Conservation (phyloP, 2,888 invertebrate genomes). For the Erebia aethiops region DNA sequence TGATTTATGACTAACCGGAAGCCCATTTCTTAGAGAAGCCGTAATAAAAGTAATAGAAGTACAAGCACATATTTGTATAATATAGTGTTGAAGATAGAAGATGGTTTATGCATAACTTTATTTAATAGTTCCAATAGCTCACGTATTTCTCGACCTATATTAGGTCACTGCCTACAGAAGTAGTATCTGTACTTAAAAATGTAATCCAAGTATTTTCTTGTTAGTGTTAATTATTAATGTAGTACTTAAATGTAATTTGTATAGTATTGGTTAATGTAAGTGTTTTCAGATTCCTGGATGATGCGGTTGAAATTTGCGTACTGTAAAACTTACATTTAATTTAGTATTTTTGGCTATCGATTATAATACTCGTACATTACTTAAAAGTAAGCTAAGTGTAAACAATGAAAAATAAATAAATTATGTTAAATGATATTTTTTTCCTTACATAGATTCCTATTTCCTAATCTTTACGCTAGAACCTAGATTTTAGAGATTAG, state of each 20-base stretch:
- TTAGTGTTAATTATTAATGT: constrained; percentile 11
- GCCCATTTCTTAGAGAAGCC: background rate
- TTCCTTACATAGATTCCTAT: background rate
- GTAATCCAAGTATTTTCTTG: constrained; percentile 56
- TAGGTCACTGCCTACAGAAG: constrained; percentile 69
- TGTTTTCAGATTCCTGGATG: background rate
- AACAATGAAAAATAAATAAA: constrained; percentile 10
- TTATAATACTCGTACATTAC: background rate
- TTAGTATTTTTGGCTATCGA: background rate
- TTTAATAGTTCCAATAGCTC: constrained; percentile 12
- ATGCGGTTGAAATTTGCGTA: background rate
- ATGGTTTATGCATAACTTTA: background rate
- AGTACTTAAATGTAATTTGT: background rate
- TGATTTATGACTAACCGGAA: background rate
- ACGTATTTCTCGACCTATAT: constrained; percentile 56
- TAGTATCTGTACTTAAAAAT: constrained; percentile 65
- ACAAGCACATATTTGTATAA: background rate
- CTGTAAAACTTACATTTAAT: background rate
- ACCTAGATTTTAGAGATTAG: background rate
- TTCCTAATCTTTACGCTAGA: background rate
- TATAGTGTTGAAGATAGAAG: background rate
- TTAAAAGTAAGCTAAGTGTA: background rate
- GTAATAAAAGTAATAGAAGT: background rate
- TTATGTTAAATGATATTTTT: background rate
- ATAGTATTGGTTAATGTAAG: constrained; percentile 1